These are phyloP conservation scores for Chascanopsetta lugubris DNA, from an alignment of 2,113 vertebrate genomes.

Conservation along the genomic window DNA sequence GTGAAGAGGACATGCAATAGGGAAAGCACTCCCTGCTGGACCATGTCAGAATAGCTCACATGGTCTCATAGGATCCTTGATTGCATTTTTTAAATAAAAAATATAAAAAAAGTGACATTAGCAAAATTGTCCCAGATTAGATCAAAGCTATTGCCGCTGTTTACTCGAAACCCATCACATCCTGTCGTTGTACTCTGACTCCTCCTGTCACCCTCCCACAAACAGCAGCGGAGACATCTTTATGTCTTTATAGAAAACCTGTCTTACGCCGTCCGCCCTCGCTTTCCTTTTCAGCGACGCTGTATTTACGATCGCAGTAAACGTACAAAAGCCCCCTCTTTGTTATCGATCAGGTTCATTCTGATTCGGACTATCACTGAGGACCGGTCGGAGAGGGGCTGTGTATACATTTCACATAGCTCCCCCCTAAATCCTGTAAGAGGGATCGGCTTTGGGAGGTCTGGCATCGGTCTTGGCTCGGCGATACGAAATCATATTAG, in stretches of 20 bases:
- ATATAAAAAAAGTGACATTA: too few relatives aligned
- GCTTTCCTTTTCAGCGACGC: slow-evolving; percentile 61
- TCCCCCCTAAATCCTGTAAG: slow-evolving; percentile 76
- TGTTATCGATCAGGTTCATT: slow-evolving; percentile 68
- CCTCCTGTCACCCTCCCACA: slow-evolving; percentile 6
- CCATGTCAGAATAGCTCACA: too few relatives aligned
- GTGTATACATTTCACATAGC: slow-evolving; percentile 69
- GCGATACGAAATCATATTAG: slow-evolving; percentile 80
- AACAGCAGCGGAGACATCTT: slow-evolving; percentile 56
- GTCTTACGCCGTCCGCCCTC: slow-evolving; percentile 51
- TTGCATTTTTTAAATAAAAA: too few relatives aligned
- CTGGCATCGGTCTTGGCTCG: slow-evolving; percentile 71
- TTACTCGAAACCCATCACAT: slow-evolving; percentile 3
- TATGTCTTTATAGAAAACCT: slow-evolving; percentile 49
- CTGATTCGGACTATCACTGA: slow-evolving; percentile 62
- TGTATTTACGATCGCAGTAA: slow-evolving; percentile 66
- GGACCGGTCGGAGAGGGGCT: slow-evolving; percentile 55
- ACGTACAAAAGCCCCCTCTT: slow-evolving; percentile 64
- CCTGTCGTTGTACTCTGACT: not conserved
- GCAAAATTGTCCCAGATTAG: not conserved
- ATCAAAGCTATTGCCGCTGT: not conserved
- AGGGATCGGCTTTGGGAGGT: slow-evolving; percentile 75
- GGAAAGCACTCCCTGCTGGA: too few relatives aligned
- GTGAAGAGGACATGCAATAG: too few relatives aligned
- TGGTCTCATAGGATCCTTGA: too few relatives aligned